Base-by-base conservation (phyloP, 2,888 invertebrate genomes). In the Acanthosepion lycidas region DNA sequence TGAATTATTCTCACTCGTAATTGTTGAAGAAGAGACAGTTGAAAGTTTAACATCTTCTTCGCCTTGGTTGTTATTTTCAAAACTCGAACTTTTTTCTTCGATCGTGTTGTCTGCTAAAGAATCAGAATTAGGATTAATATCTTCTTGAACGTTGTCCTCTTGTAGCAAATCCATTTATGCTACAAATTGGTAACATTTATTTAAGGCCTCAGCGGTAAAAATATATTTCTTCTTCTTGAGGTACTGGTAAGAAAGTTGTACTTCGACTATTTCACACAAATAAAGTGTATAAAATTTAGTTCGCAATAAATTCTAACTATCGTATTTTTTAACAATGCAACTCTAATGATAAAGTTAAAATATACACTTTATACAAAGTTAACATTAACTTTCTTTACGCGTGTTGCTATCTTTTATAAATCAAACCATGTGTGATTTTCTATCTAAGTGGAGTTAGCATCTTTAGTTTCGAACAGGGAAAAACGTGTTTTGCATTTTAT, bases 21-120 rank as follows among this genome's bases (percentile, higher is more conserved):
- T 95, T 95, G 95, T 95, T 95, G 93, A 95, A 59, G 93, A 95
- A 59, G 1, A 94, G 51, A 42, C 93, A 55, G 42, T 3, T n/a
- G 92, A 94, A 91, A 49, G 93, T 20, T 91, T 33, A 33, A 42
- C 18, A 23, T 93, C 59, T 26, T 78, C 28, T 53, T 20, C 20
- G 33, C 26, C 59, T 4, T 26, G 23, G 59, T 59, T 59, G 6
- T 91, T 42, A 64, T 51, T 94, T 42, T 15, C 51, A 48, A 6
- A 23, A 18, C 23, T 91, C 78, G 78, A n/a, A n/a, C n/a, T n/a
- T n/a, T n/a, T n/a, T 78, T 18, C 78, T 2, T 78, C 78, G 78
- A 15, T 78, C 18, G n/a, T n/a, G n/a, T 33, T 78, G 12, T 78
- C 78, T 78, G 1, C 78, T n/a, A 12, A 78, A 78, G 78, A 15